Evolutionary conservation across 2,888 invertebrate genomes (phyloP), one percentile per base, ranked within the genome.

Genomic region (Perithous albicinctus): DNA sequence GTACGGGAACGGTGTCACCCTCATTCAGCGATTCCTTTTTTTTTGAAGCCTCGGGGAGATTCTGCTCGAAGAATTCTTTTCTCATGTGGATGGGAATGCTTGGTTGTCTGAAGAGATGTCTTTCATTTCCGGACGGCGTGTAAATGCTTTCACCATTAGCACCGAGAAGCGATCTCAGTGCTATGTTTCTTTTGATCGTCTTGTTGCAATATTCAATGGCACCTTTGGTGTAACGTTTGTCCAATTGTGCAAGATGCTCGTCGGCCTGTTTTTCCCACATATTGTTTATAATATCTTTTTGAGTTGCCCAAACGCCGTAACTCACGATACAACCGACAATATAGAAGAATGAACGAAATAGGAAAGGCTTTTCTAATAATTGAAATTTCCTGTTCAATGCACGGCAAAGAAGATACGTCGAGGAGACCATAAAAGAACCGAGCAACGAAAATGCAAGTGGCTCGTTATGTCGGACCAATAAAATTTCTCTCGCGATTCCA

Each of bases 191-290:
- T 86, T 95, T 93, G 46, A 97, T 90, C 29, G 95, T 90, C 93
- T 97, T 97, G 29, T 95, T 94, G 90, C 97, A 98, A 93, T 95
- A 98, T 90, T 96, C 95, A 35, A 95, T 93, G 2, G 97, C 98
- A 61, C 97, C 97, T 89, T 95, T 94, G 8, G 95, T 93, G 90
- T 95, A 97, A 54, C 95, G 93, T 48, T 93, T 92, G 48, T 95
- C 95, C 75, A 96, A 90, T 35, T 94, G 91, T 83, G 94, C 94
- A 20, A 97, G 93, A 82, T 93, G 92, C 73, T 94, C 93, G 90
- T 98, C 97, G 20, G 95, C 94, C 10, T 93, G 85, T 7, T 93
- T 92, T 90, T 97, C 97, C 89, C 94, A 95, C 85, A 93, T 88
- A 23, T 95, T 93, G 89, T 95, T 95, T 10, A 95, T 94, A 84